Evolutionary conservation across 2,797 vertebrate genomes (phyloP).

Genomic region (Pantherophis alleghaniensis): DNA sequence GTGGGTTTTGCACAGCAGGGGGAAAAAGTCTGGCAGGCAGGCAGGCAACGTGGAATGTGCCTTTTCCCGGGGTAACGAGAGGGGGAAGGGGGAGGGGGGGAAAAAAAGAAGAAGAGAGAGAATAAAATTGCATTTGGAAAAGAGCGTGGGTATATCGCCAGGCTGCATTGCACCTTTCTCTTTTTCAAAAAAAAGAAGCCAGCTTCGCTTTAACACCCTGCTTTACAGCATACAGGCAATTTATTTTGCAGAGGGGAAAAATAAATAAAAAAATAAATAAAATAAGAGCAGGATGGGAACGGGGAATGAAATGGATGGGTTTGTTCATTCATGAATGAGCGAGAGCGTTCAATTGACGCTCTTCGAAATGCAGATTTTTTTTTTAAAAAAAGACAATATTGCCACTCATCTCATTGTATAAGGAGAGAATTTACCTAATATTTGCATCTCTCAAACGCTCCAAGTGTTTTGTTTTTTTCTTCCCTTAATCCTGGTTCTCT

Average conservation of each 20-base stretch:
- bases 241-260: neutral
- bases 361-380: neutral
- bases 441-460: neutral
- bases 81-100: rapidly evolving
- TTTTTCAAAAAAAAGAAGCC: neutral
- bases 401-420: neutral
- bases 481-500: neutral
- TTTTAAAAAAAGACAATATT: neutral
- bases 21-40: neutral
- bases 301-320: neutral
- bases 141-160: neutral
- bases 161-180: neutral
- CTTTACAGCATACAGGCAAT: neutral
- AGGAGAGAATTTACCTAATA: neutral
- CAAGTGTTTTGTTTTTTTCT: neutral
- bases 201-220: neutral
- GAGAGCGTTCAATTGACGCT: neutral
- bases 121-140: neutral
- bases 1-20: neutral
- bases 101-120: too few relatives aligned
- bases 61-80: neutral
- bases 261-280: too few relatives aligned
- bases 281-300: neutral
- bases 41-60: neutral
- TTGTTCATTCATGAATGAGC: neutral